Evolutionary conservation across 2,113 vertebrate species (phyloP), one percentile per base, ranked within the genome.

Genomic region (Oncorhynchus clarkii): DNA sequence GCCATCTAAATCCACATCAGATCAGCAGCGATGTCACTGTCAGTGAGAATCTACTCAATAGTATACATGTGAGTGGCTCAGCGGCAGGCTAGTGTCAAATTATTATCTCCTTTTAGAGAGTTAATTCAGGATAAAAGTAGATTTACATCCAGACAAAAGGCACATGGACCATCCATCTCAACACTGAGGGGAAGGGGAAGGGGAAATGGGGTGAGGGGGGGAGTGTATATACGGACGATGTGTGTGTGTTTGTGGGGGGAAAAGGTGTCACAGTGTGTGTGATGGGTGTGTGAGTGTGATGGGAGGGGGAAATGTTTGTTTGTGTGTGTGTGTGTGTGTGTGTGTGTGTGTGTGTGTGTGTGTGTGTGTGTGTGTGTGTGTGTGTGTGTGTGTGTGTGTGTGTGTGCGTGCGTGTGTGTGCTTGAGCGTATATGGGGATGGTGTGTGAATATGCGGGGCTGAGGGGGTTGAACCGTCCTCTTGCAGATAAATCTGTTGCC

Each of bases 111-210:
- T 90, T 88, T 88, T 90, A 82, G 82, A 84, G 89, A 92, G 89
- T 93, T 92, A 91, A 93, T 91, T 91, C 72, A 75, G 87, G 89
- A 90, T 93, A 92, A 93, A 93, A 91, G 85, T 86, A 90, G 89
- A 93, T 93, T 93, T 94, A 91, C 92, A 94, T 94, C 82, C 54
- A 92, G 89, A 93, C 93, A 94, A 93, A 90, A 82, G 88, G 83
- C 81, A 90, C 87, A 89, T 87, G 88, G 39, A 9, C 9, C 39
- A 45, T 45, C 39, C 39, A 45, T 45, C 39, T 45, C 9, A 45
- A 45, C 39, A 45, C 8, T 45, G 39, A 45, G 39, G 39, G 9
- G 39, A 45, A 39, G 34, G 79, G 86, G 87, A 78, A 76, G 64
- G 68, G 68, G 68, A 39, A 7, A 7, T 34, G 9, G 9, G 8